Conservation (phyloP, 2,797 vertebrate species). For the Notolepis coatsorum region DNA sequence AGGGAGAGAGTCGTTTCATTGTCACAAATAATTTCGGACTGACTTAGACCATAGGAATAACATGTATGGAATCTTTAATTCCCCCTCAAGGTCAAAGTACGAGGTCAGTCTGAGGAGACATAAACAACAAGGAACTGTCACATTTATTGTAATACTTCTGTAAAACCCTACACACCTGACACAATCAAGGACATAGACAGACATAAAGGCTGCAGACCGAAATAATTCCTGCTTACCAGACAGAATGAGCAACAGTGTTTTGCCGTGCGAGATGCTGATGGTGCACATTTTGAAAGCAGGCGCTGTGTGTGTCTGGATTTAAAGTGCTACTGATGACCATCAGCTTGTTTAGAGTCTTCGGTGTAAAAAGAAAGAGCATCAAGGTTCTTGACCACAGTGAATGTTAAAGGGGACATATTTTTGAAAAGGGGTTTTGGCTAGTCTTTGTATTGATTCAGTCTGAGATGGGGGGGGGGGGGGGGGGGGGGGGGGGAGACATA, state of each 20-base stretch:
- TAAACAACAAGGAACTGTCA: background rate
- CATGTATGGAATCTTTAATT: too few relatives aligned
- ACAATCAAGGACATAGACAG: background rate
- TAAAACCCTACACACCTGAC: background rate
- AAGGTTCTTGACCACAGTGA: constrained; percentile 73
- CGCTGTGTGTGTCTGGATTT: constrained; percentile 36
- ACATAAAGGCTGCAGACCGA: background rate
- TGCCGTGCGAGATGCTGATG: constrained; percentile 58
- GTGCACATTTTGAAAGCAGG: constrained; percentile 44
- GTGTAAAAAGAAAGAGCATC: constrained; percentile 46
- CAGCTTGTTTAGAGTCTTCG: constrained; percentile 50
- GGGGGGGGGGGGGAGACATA: too few relatives aligned
- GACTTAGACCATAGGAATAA: too few relatives aligned
- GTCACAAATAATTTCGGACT: too few relatives aligned
- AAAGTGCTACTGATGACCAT: constrained; percentile 44
- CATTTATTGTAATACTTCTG: background rate
- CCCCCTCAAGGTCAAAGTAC: background rate
- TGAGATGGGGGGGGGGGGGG: too few relatives aligned
- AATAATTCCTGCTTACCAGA: constrained; percentile 33
- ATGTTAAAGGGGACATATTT: constrained; percentile 28
- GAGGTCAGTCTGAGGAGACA: background rate
- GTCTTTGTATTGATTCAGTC: too few relatives aligned
- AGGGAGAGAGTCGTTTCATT: too few relatives aligned
- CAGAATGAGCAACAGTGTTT: constrained; percentile 29
- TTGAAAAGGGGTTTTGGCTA: too few relatives aligned